Evolutionary conservation across 2,113 vertebrate species (phyloP), one percentile per base, ranked within the genome.

Genomic region (Vidua chalybeata): DNA sequence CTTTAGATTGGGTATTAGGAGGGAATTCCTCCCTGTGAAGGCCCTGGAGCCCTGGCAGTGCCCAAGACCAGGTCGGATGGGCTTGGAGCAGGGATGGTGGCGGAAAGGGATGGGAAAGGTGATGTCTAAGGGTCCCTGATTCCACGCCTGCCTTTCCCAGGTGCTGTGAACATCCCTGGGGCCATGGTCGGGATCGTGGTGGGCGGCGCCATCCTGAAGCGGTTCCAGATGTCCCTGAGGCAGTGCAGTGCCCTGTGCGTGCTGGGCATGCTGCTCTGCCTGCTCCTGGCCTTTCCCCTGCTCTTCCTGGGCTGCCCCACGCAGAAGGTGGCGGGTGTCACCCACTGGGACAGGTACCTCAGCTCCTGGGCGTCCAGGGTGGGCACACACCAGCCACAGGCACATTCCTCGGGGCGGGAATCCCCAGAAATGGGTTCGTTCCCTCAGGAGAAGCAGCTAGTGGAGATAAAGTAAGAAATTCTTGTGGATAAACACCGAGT

Each of bases 291-390:
- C 20, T 10, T 98, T 0, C 99, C 99, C 2, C 98, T 99, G 79
- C 94, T 99, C 81, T 97, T 99, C 96, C 92, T 99, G 2, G 99
- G 99, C 93, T 99, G 99, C 83, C 83, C 99, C 20, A 99, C 98
- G 0, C 98, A 99, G 95, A 92, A 11, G 9, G 95, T 99, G 1
- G 97, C 94, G 0, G 98, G 97, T 2, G 54, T 97, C 35, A 93
- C 81, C 87, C 51, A 55, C 46, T 66, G 49, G 0, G 45, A 84
- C 19, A 96, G 97, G 98, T 98, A 97, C n/a, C 0, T 4, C n/a
- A 3, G 23, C 45, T 49, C 46, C 3, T 1, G 6, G 62, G 27
- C 14, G 3, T 43, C 31, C 15, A 5, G 61, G 37, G 14, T 51
- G 73, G 46, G 52, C 33, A 52, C 6, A 19, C 15, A 24, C 30